Conservation (phyloP, 2,113 vertebrate species). For the Brachyhypopomus gauderio region DNA sequence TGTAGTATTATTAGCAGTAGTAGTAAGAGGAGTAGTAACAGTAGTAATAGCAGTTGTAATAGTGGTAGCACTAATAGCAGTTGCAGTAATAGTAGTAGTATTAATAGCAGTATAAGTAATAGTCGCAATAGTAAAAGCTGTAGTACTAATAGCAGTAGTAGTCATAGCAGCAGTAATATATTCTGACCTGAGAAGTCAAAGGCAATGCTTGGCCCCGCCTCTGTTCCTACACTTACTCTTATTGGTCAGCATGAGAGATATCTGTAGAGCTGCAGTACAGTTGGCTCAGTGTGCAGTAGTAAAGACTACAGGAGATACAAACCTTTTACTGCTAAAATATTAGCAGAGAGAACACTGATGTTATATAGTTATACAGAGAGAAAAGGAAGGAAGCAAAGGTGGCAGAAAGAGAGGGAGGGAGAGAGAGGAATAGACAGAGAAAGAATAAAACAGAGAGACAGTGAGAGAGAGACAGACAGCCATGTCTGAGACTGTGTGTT, state of each 20-base stretch:
- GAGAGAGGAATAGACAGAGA: neutral
- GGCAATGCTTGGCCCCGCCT: neutral
- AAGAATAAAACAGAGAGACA: neutral
- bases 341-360: neutral
- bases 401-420: neutral
- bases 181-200: neutral
- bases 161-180: neutral
- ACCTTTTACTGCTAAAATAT: neutral
- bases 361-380: neutral
- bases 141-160: too few relatives aligned
- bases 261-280: neutral
- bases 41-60: too few relatives aligned
- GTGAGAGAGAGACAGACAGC: neutral
- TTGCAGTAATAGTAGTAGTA: too few relatives aligned
- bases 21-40: neutral
- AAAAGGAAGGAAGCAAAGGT: neutral
- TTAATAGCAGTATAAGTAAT: too few relatives aligned
- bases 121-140: too few relatives aligned
- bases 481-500: neutral
- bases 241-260: too few relatives aligned
- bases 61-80: too few relatives aligned
- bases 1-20: too few relatives aligned
- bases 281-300: neutral
- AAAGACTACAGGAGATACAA: neutral
- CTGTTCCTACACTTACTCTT: too few relatives aligned